phyloP scores from a whole-genome alignment of 2,888 invertebrate species.

The Volucella bombylans region DNA sequence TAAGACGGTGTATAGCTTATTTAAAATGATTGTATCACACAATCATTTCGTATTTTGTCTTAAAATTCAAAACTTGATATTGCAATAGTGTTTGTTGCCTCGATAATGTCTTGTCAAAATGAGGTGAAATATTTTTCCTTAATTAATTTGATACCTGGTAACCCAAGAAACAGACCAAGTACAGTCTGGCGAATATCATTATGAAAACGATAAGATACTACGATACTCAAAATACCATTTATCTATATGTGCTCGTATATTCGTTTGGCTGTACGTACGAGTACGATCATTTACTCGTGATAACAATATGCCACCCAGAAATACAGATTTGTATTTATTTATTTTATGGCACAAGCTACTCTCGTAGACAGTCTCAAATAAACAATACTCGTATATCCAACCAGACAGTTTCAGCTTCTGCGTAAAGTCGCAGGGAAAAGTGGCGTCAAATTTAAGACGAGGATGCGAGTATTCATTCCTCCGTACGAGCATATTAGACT shows the following conservation, averaged over 20 bases:
- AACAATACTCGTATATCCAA: conserved; percentile 39
- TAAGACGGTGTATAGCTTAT: too few relatives aligned
- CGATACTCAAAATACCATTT: not conserved
- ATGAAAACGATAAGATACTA: not conserved
- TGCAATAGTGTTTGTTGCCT: too few relatives aligned
- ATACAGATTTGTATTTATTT: conserved; percentile 36
- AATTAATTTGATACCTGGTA: not conserved
- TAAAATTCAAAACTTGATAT: too few relatives aligned
- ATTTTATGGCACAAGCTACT: conserved; percentile 54
- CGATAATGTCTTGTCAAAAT: not conserved
- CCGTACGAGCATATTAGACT: conserved; percentile 11
- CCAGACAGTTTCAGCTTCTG: conserved; percentile 18
- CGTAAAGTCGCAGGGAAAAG: conserved; percentile 3
- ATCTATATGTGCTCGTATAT: not conserved
- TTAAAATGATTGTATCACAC: too few relatives aligned
- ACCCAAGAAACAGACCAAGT: conserved; percentile 22
- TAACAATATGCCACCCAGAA: conserved; percentile 34
- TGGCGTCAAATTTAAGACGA: conserved; percentile 35
- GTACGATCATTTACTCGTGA: not conserved
- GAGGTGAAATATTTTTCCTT: not conserved
- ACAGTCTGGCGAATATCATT: conserved; percentile 10
- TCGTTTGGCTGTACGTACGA: too few relatives aligned
- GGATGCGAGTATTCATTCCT: not conserved
- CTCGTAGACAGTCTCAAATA: conserved; percentile 34
- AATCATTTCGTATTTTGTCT: too few relatives aligned